Conservation (phyloP, 1,140 invertebrate species). For the Manduca sexta region DNA sequence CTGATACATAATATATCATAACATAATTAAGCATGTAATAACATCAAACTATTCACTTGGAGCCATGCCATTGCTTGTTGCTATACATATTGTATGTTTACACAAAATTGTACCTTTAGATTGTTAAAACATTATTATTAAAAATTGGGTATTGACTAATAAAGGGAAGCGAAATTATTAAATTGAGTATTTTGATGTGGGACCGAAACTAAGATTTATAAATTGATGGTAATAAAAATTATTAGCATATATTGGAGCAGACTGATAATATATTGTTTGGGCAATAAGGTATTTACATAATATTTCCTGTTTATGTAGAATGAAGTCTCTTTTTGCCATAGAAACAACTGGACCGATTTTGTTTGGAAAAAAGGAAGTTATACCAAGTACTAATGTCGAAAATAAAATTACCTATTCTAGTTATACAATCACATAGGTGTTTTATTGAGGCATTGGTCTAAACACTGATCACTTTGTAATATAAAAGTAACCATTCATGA, state of each 20-base stretch:
- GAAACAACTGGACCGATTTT: too few relatives aligned
- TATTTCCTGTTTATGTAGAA: too few relatives aligned
- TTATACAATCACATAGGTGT: too few relatives aligned
- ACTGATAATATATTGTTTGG: constrained; percentile 35
- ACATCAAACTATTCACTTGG: background rate
- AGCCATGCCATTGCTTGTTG: background rate
- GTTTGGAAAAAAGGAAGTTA: too few relatives aligned
- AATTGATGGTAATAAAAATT: constrained; percentile 18
- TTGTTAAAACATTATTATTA: background rate
- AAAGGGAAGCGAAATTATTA: background rate
- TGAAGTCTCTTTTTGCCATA: too few relatives aligned
- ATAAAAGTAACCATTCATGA: too few relatives aligned
- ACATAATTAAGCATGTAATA: constrained; percentile 23
- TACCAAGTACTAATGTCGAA: too few relatives aligned
- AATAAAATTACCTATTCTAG: too few relatives aligned
- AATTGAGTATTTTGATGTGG: constrained; percentile 24
- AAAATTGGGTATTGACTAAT: background rate
- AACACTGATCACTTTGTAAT: too few relatives aligned
- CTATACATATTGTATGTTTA: too few relatives aligned
- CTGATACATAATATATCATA: constrained; percentile 24
- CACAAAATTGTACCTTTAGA: background rate
- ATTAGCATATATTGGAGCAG: constrained; percentile 37
- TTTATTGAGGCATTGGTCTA: too few relatives aligned
- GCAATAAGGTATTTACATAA: too few relatives aligned
- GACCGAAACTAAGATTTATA: constrained; percentile 39